A percentile compares a stretch with the other conserved stretches of the same genome.
Evolutionary conservation across 2,797 vertebrate species (phyloP).

Genomic region (Champsocephalus gunnari): DNA sequence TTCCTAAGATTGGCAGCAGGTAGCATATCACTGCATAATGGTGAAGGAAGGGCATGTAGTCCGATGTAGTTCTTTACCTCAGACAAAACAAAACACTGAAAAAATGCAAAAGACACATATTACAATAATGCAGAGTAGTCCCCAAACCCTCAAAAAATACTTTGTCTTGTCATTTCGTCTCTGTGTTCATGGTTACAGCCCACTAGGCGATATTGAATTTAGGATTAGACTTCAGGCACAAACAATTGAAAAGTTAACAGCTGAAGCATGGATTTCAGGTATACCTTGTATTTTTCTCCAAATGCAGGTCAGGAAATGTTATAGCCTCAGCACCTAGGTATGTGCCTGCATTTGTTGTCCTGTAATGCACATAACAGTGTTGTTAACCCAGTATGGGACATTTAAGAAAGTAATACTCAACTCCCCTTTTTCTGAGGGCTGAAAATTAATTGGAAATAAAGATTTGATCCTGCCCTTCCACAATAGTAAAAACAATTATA

Average conservation of each 20-base stretch:
- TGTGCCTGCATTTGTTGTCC: not conserved
- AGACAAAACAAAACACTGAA: no score
- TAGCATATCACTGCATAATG: no score
- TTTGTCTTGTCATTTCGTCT: no score
- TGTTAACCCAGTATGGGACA: not conserved
- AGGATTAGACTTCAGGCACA: not conserved
- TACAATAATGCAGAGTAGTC: no score
- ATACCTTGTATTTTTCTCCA: no score
- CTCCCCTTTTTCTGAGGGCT: not conserved
- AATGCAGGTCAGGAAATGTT: not conserved
- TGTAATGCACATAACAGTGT: not conserved
- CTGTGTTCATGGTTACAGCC: not conserved
- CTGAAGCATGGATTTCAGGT: not conserved
- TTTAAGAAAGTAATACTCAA: not conserved
- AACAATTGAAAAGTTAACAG: not conserved
- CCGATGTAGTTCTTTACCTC: no score
- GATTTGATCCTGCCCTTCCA: not conserved
- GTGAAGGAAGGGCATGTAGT: no score
- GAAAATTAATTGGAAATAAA: not conserved
- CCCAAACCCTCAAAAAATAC: no score
- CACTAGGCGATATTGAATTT: not conserved
- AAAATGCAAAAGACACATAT: no score
- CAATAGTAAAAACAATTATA: not conserved
- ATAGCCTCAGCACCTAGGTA: not conserved
- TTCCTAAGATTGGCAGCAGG: not conserved